Conservation (phyloP, 2,113 vertebrate genomes). For the Dipodomys spectabilis region DNA sequence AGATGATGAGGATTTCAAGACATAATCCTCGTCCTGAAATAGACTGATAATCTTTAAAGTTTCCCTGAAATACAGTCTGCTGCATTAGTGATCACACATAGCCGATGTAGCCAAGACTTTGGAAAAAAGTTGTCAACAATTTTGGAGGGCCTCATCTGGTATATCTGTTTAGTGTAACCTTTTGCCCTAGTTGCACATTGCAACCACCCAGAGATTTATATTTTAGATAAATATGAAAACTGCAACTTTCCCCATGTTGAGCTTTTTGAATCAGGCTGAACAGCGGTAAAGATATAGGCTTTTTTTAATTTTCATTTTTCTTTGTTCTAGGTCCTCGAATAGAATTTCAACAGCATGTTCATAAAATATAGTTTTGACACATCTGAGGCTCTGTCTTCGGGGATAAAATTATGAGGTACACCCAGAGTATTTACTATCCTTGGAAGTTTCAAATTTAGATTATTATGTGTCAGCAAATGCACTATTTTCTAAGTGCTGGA, state of each 20-base stretch:
- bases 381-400: slow-evolving; percentile 61
- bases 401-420: slow-evolving; percentile 76
- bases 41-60: neutral
- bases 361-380: neutral
- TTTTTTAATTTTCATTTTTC: neutral
- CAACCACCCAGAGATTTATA: neutral
- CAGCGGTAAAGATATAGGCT: neutral
- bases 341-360: neutral
- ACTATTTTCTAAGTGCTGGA: slow-evolving; percentile 64
- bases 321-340: neutral
- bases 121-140: neutral
- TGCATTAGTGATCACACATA: neutral
- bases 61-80: neutral
- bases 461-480: slow-evolving; percentile 67
- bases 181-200: neutral
- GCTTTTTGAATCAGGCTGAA: slow-evolving; percentile 19
- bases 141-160: neutral
- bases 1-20: neutral
- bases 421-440: slow-evolving; percentile 27
- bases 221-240: neutral
- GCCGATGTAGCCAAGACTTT: neutral
- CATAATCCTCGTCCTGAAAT: neutral
- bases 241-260: neutral
- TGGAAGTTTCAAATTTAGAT: slow-evolving; percentile 74
- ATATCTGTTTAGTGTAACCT: neutral